phyloP scores from a whole-genome alignment of 2,113 vertebrate species.

The Grantiella picta region DNA sequence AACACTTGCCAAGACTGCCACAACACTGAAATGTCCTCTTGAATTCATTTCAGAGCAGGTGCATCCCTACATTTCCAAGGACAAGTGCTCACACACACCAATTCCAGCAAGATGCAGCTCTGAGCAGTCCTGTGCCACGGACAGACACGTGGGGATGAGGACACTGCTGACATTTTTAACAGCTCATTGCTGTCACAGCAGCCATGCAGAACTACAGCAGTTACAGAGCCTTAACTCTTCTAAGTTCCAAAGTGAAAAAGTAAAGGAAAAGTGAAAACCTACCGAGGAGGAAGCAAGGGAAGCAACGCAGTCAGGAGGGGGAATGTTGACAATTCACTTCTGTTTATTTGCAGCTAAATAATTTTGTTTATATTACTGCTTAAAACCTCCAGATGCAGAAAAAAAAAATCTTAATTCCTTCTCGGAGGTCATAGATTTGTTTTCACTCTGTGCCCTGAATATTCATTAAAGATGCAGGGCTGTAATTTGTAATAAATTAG shows the following conservation, averaged over 20 bases:
- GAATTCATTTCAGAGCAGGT: background rate
- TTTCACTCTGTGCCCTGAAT: background rate
- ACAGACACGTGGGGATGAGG: rapidly evolving
- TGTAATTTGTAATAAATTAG: background rate
- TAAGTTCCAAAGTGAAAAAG: background rate
- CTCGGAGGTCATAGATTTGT: background rate
- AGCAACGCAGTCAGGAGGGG: rapidly evolving
- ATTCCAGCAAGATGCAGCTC: background rate
- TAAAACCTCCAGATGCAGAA: background rate
- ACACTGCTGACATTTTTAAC: background rate
- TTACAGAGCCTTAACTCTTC: background rate
- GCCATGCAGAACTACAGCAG: rapidly evolving
- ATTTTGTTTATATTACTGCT: background rate
- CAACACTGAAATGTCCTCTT: background rate
- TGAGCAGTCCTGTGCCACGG: background rate
- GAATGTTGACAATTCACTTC: background rate
- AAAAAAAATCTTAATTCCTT: background rate
- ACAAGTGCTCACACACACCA: background rate
- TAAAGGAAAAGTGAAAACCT: background rate
- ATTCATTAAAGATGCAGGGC: background rate
- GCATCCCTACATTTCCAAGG: background rate
- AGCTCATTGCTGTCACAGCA: background rate
- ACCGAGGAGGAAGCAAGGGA: background rate
- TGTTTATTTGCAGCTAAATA: background rate
- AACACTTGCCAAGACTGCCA: constrained; percentile 5